These are phyloP conservation scores for Clinocottus analis DNA, from an alignment of 2,113 vertebrate genomes.

Conservation along the genomic window DNA sequence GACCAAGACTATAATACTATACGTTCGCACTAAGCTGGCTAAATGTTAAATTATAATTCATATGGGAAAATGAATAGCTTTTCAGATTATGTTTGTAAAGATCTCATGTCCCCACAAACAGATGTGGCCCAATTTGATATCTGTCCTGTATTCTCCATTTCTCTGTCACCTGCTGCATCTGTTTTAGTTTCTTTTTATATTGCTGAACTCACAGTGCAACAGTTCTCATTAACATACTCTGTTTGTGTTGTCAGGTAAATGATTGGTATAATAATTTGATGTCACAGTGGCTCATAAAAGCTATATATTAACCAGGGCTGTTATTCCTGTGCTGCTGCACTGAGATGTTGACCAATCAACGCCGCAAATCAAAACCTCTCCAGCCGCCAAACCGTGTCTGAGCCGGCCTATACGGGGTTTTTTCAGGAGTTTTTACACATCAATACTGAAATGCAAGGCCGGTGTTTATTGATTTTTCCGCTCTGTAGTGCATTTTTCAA, in stretches of 20 bases:
- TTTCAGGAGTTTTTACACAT: background rate
- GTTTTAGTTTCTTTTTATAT: background rate
- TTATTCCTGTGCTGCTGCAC: background rate
- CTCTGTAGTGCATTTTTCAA: background rate
- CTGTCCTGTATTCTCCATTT: background rate
- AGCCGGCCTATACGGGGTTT: background rate
- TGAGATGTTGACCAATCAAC: background rate
- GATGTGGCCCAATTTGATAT: background rate
- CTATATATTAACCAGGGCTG: background rate
- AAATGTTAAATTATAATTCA: background rate
- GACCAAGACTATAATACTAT: slow-evolving; percentile 5
- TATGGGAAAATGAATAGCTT: background rate
- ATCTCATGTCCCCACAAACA: background rate
- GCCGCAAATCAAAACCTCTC: background rate
- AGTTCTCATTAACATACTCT: background rate
- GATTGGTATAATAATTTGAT: background rate
- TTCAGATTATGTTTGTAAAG: background rate
- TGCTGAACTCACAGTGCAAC: background rate
- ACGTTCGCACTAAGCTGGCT: background rate
- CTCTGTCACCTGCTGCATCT: background rate
- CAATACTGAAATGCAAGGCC: background rate
- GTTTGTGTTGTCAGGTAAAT: background rate
- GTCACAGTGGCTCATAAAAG: background rate
- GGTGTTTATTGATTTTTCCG: background rate
- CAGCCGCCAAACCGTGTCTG: background rate